Evolutionary conservation across 2,797 vertebrate genomes (phyloP), one percentile per base, ranked within the genome.

Genomic region (Hoplostethus mediterraneus): DNA sequence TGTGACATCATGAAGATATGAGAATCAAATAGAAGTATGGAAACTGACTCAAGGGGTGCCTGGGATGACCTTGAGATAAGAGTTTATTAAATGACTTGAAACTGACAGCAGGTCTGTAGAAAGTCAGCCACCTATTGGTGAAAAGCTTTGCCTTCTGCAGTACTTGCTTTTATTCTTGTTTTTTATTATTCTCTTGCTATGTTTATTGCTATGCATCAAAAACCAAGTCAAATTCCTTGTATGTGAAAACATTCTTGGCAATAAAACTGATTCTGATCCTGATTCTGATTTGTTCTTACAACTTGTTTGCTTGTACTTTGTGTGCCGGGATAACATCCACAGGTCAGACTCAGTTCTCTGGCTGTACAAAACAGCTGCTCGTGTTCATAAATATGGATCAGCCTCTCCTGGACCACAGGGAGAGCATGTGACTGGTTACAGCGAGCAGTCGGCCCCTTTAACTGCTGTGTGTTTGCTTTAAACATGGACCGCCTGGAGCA

Each of bases 311-410:
- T 80, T 82, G 70, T 69, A 49, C 58, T 14, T 17, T 45, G 71
- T 68, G 64, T 64, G 36, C 72, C 52, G 67, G 57, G 61, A 42
- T 54, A 63, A 77, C 71, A 79, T 73, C 63, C 21, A 80, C 85
- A 84, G 84, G 84, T 88, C 82, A 84, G 84, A 76, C 73, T 78
- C 63, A 67, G 33, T 40, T 58, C 58, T 13, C 25, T 17, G 21
- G 78, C 75, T 85, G 91, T 80, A 62, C 80, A 56, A 75, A 74
- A 80, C 77, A 84, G 76, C 80, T 86, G 87, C 64, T 82, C 61
- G 48, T 75, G 85, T 67, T 87, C 58, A 84, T 86, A 91, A 86
- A 87, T 86, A 90, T 90, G 90, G 90, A 91, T 83, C 79, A 63
- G 80, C 66, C 65, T 67, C 67, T 73, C 80, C 66, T 67, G 55